phyloP scores from a whole-genome alignment of 2,888 invertebrate species.

The Hyalella azteca region DNA sequence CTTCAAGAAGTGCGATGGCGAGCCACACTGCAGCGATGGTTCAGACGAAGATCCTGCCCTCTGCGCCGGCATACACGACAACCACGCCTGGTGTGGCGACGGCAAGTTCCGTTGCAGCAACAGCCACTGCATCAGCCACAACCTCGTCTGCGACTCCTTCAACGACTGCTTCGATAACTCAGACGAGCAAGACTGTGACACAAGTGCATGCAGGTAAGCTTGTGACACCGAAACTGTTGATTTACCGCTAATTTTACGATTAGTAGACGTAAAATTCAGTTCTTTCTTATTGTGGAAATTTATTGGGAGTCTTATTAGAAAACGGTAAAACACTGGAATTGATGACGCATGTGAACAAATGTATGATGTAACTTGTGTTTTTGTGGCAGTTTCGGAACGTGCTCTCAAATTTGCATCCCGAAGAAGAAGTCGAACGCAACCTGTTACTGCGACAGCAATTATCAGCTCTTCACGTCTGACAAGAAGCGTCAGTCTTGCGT shows the following conservation, averaged over 20 bases:
- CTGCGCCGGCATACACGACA: constrained; percentile 60
- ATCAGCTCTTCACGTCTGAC: constrained; percentile 60
- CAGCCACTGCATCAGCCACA: constrained; percentile 61
- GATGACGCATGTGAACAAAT: too few relatives aligned
- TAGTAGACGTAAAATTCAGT: too few relatives aligned
- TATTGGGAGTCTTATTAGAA: too few relatives aligned
- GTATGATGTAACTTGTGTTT: neutral
- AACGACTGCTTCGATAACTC: constrained; percentile 63
- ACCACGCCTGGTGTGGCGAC: constrained; percentile 31
- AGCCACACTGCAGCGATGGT: constrained; percentile 70
- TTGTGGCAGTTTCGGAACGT: constrained; percentile 70
- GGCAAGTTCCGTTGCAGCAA: constrained; percentile 62
- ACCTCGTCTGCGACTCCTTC: constrained; percentile 61
- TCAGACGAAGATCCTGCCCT: constrained; percentile 70
- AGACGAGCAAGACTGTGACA: constrained; percentile 64
- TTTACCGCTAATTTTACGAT: too few relatives aligned
- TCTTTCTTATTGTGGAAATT: too few relatives aligned
- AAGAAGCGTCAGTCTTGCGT: constrained; percentile 55
- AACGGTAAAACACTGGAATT: too few relatives aligned
- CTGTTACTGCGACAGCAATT: constrained; percentile 74
- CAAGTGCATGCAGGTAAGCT: constrained; percentile 54
- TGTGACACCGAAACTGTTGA: too few relatives aligned
- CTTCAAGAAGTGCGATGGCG: constrained; percentile 63
- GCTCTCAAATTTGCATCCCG: constrained; percentile 74
- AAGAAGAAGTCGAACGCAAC: constrained; percentile 61